phyloP scores from a whole-genome alignment of 2,888 invertebrate species.

The Drosophila affinis region DNA sequence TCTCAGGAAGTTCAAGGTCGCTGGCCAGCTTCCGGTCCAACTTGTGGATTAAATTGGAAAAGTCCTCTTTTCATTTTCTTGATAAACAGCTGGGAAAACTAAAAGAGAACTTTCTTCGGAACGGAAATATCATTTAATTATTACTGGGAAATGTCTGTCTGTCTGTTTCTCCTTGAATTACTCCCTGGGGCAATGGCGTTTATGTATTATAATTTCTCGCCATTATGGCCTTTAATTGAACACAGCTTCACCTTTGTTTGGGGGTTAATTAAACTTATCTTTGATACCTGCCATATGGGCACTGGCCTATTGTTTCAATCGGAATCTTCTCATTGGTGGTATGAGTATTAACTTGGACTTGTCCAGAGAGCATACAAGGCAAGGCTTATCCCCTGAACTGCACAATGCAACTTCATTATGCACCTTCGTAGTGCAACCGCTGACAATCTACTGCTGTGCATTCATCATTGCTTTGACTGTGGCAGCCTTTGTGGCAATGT shows the following conservation, averaged over 20 bases:
- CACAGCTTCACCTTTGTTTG: not conserved
- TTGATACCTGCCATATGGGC: not conserved
- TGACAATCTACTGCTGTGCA: not conserved
- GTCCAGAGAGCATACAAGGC: conserved; percentile 31
- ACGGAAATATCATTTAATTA: not conserved
- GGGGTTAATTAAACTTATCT: conserved; percentile 34
- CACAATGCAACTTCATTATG: conserved; percentile 47
- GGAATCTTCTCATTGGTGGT: not conserved
- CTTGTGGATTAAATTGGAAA: conserved; percentile 1
- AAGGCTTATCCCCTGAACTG: conserved; percentile 46
- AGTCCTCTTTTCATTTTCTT: conserved; percentile 8
- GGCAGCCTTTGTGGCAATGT: conserved; percentile 51
- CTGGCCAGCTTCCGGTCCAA: conserved; percentile 8
- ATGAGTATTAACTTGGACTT: conserved; percentile 52
- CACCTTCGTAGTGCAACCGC: not conserved
- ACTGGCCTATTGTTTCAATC: too few species aligned
- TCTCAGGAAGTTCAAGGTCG: conserved; percentile 36
- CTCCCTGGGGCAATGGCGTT: too few species aligned
- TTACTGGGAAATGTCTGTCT: too few species aligned
- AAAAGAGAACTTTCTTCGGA: not conserved
- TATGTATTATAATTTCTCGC: conserved; percentile 10
- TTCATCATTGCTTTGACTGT: conserved; percentile 32
- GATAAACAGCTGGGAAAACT: not conserved
- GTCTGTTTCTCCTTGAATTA: too few species aligned
- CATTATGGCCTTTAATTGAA: conserved; percentile 26